Percentiles rank a stretch among this genome's conserved stretches.
These are phyloP conservation scores for Drosophila bipectinata DNA, from an alignment of 1,140 invertebrate genomes.

Conservation along the genomic window DNA sequence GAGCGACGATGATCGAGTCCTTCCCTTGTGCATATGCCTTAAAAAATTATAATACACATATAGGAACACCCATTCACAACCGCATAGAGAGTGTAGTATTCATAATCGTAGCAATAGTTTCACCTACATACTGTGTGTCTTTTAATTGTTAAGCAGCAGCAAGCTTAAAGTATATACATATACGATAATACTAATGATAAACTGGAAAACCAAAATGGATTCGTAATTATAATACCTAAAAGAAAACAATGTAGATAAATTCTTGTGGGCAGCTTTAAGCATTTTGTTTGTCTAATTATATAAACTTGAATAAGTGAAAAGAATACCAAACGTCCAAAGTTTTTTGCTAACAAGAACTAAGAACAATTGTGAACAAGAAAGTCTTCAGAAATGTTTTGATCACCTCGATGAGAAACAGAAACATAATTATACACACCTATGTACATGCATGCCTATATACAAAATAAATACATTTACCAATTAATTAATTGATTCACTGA, in stretches of 20 bases:
- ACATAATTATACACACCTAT: conserved; percentile 41
- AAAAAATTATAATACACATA: conserved; percentile 22
- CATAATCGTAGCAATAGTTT: conserved; percentile 56
- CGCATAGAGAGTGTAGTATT: conserved; percentile 26
- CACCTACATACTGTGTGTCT: conserved; percentile 73
- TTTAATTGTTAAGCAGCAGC: conserved; percentile 68
- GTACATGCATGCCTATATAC: conserved; percentile 38
- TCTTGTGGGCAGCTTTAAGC: conserved; percentile 76
- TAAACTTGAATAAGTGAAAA: conserved; percentile 55
- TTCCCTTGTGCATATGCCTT: conserved; percentile 70
- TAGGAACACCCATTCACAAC: conserved; percentile 1
- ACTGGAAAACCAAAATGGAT: conserved; percentile 22
- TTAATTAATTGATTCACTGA: conserved; percentile 12
- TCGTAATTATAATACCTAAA: conserved; percentile 21
- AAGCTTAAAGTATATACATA: conserved; percentile 41
- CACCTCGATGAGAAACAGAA: conserved; percentile 30
- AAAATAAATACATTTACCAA: conserved; percentile 9
- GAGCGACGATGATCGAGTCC: conserved; percentile 54
- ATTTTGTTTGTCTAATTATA: conserved; percentile 63
- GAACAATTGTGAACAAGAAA: conserved; percentile 79
- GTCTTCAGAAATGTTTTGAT: conserved; percentile 66
- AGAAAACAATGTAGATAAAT: conserved; percentile 58
- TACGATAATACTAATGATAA: conserved; percentile 2
- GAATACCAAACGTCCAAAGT: conserved; percentile 73
- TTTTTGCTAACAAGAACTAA: conserved; percentile 69